A percentile compares a stretch with the other conserved stretches of the same genome.
These are phyloP conservation scores for Schlechtendalia chinensis DNA, from an alignment of 1,140 invertebrate genomes.

Conservation along the genomic window DNA sequence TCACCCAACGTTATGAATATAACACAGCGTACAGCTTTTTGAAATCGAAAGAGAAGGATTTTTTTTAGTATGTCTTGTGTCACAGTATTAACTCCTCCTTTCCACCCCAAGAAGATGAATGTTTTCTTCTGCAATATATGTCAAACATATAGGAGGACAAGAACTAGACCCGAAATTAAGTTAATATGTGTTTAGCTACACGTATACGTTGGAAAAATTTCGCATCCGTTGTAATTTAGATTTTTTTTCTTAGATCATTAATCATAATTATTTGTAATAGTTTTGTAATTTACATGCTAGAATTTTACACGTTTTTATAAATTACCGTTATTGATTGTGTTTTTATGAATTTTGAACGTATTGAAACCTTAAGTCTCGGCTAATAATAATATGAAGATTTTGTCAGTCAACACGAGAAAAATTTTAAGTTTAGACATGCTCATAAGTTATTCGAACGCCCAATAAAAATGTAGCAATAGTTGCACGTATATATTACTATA, in stretches of 20 bases:
- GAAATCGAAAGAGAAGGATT: background rate
- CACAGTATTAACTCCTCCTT: background rate
- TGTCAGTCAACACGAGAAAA: too few relatives aligned
- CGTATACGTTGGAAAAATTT: background rate
- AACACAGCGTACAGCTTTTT: background rate
- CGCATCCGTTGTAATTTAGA: background rate
- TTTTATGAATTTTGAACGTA: too few relatives aligned
- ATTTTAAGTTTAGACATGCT: too few relatives aligned
- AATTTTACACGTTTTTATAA: too few relatives aligned
- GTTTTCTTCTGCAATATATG: background rate
- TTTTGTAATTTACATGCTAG: too few relatives aligned
- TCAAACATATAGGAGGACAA: background rate
- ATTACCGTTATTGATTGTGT: too few relatives aligned
- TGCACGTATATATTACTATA: too few relatives aligned
- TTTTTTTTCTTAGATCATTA: background rate
- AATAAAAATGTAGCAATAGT: background rate
- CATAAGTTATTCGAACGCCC: background rate
- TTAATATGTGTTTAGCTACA: background rate
- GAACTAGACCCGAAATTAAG: background rate
- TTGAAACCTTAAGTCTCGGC: too few relatives aligned
- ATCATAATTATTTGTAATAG: background rate
- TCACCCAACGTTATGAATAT: slow-evolving; percentile 3
- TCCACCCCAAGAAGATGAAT: background rate
- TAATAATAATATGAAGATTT: too few relatives aligned
- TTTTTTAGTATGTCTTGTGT: background rate